phyloP scores from a whole-genome alignment of 2,797 vertebrate species.

The Carapus acus region DNA sequence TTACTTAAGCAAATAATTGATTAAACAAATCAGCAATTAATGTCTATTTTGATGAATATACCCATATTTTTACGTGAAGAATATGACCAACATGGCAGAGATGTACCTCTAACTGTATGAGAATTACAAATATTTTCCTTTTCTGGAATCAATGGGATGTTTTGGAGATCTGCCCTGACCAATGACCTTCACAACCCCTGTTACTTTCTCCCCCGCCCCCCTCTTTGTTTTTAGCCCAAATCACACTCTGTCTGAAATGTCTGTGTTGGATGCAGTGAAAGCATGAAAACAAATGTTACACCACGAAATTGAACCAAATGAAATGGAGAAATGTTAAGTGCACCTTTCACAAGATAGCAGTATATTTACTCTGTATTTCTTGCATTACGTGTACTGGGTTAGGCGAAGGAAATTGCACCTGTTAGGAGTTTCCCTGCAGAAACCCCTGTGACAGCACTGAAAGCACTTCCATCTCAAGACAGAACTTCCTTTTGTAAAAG shows the following conservation, averaged over 20 bases:
- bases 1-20: constrained; percentile 14
- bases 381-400: constrained; percentile 41
- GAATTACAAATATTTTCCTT: constrained; percentile 4
- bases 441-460: constrained; percentile 16
- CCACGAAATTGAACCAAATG: constrained; percentile 59
- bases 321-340: constrained; percentile 51
- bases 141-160: constrained; percentile 37
- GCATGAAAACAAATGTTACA: constrained; percentile 55
- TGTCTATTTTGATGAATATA: constrained; percentile 4
- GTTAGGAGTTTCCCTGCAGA: constrained; percentile 26
- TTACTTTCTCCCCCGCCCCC: constrained; percentile 21
- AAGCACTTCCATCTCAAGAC: constrained; percentile 48
- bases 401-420: constrained; percentile 34
- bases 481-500: constrained; percentile 36
- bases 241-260: constrained; percentile 34
- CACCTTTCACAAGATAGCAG: constrained; percentile 38
- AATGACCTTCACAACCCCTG: no score
- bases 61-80: constrained; percentile 11
- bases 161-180: constrained; percentile 52
- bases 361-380: constrained; percentile 57
- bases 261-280: constrained; percentile 52
- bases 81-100: constrained; percentile 1
- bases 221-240: constrained; percentile 25
- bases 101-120: background rate
- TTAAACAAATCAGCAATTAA: constrained; percentile 11